These are phyloP conservation scores for Zelostemma sp. DNA, from an alignment of 1,140 invertebrate species.

Conservation along the genomic window DNA sequence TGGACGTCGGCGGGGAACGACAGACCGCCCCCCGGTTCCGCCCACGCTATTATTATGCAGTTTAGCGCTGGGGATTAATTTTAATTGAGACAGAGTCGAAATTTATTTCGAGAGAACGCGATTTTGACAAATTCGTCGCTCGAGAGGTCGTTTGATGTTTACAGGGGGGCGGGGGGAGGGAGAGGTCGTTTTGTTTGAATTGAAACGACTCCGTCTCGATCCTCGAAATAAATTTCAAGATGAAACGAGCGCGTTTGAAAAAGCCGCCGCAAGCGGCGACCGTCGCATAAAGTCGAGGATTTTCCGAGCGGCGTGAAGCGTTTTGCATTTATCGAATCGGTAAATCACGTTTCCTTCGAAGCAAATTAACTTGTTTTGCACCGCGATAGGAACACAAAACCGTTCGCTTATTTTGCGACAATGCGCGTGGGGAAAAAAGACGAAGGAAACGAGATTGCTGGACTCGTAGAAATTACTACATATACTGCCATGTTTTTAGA, in stretches of 20 bases:
- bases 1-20: constrained; percentile 25
- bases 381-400: constrained; percentile 18
- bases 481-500: too few species aligned
- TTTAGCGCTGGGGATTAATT: constrained; percentile 28
- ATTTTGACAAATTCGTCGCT: constrained; percentile 19
- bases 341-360: constrained; percentile 43
- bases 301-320: constrained; percentile 36
- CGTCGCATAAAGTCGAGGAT: constrained; percentile 43
- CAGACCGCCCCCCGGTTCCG: constrained; percentile 38
- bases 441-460: too few species aligned
- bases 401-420: not conserved
- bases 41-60: constrained; percentile 30
- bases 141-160: too few species aligned
- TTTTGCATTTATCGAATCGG: constrained; percentile 39
- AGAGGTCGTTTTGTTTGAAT: too few species aligned
- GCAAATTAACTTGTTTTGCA: not conserved
- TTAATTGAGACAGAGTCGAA: constrained; percentile 23
- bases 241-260: not conserved
- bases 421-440: too few species aligned
- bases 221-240: not conserved
- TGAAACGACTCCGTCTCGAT: not conserved
- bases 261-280: not conserved
- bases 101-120: constrained; percentile 28
- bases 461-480: too few species aligned
- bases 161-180: too few species aligned